Evolutionary conservation across 2,888 invertebrate genomes (phyloP).

Genomic region (Acrobasis repandana): DNA sequence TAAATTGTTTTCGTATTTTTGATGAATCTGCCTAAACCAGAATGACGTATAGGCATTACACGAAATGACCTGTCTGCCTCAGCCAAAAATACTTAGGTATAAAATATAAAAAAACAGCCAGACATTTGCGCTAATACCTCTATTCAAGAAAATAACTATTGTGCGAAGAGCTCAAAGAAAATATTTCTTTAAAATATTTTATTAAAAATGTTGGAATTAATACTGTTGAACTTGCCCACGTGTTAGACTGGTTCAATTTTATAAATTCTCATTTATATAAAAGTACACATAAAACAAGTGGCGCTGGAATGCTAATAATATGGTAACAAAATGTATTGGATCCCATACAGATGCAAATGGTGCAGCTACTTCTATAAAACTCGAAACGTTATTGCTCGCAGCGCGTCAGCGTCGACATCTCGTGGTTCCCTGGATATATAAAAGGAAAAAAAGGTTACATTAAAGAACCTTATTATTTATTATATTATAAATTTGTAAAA

Average conservation of each 20-base stretch:
- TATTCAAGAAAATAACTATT: too few relatives aligned
- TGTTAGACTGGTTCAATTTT: slow-evolving; percentile 1
- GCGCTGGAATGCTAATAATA: slow-evolving; percentile 71
- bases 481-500: not conserved
- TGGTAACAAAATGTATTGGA: slow-evolving; percentile 69
- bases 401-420: slow-evolving; percentile 72
- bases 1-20: too few relatives aligned
- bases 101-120: too few relatives aligned
- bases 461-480: not conserved
- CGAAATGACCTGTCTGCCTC: too few relatives aligned
- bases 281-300: slow-evolving; percentile 44
- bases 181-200: not conserved
- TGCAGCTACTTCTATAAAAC: slow-evolving; percentile 72
- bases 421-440: slow-evolving; percentile 35
- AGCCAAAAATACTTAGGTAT: too few relatives aligned
- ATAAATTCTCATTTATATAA: slow-evolving; percentile 29
- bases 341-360: slow-evolving; percentile 76
- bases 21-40: too few relatives aligned
- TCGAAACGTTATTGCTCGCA: slow-evolving; percentile 71
- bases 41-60: too few relatives aligned
- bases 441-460: not conserved
- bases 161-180: not conserved
- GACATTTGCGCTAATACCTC: too few relatives aligned
- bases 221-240: not conserved
- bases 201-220: not conserved